Percentiles rank a stretch among this genome's conserved stretches.
These are phyloP conservation scores for Menura novaehollandiae DNA, from an alignment of 2,113 vertebrate genomes.

Conservation along the genomic window DNA sequence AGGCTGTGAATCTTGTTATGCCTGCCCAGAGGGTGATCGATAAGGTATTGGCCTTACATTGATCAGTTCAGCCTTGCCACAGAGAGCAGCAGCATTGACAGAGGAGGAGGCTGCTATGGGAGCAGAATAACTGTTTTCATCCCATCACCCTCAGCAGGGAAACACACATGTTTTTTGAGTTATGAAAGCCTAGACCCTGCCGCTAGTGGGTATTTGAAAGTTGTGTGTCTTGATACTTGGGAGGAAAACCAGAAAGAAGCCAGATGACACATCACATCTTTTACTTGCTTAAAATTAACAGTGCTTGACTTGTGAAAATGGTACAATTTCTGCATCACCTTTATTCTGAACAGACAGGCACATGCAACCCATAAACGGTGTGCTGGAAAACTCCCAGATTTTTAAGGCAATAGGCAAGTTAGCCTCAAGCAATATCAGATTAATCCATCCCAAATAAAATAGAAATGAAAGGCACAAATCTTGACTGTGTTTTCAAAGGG, in stretches of 20 bases:
- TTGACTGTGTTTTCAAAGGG: background rate
- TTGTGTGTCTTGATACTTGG: background rate
- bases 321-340: background rate
- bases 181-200: background rate
- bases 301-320: background rate
- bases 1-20: background rate
- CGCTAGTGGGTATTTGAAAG: background rate
- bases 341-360: background rate
- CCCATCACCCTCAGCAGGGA: background rate
- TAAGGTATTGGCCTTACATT: background rate
- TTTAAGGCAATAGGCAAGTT: constrained; percentile 4
- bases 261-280: background rate
- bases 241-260: background rate
- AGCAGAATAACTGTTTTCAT: background rate
- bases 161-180: background rate
- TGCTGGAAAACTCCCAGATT: constrained; percentile 12
- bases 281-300: background rate
- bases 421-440: background rate
- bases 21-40: background rate
- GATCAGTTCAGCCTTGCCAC: background rate
- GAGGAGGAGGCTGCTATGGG: background rate
- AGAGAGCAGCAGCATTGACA: background rate
- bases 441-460: constrained; percentile 2
- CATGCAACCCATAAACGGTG: background rate
- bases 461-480: constrained; percentile 1